Evolutionary conservation across 2,113 vertebrate genomes (phyloP), one percentile per base, ranked within the genome.

Genomic region (Corythoichthys intestinalis): DNA sequence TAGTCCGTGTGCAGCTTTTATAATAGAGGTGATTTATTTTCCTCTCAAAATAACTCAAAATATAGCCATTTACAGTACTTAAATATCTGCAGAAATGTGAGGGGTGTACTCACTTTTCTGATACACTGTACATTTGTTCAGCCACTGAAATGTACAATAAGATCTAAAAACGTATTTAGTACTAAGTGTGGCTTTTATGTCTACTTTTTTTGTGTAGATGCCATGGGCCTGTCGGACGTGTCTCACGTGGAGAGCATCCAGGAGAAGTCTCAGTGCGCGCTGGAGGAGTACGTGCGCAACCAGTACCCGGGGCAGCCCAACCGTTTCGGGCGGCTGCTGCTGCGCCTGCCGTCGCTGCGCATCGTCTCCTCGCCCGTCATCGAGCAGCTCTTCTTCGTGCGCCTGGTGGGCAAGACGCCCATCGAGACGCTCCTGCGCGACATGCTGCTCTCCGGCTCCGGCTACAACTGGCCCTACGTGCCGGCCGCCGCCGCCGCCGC

Each of bases 311-410:
- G 90, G 69, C 94, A 94, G 83, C 94, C 93, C 2, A 93, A 92
- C 63, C 93, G 94, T 37, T 95, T 95, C 0, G 94, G 94, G 1
- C 91, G 93, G 1, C 92, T 95, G n/a, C 89, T 95, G 49, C 91
- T 95, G 15, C 94, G 94, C 17, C 89, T 95, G 58, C 94, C 94
- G 0, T 94, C 94, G 0, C 89, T 95, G 49, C 94, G 94, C 71
- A 92, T 93, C 39, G 93, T 94, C 72, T 94, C 94, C 0, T 94
- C 94, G 0, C 93, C 94, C 0, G 94, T 94, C 81, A 94, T 95
- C 47, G 94, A 95, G 84, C 94, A 94, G 86, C 92, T 95, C 69
- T 95, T 95, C 80, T 95, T 95, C 20, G 93, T 94, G 58, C 93
- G 93, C 4, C 85, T 94, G 69, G 94, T 95, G 0, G 94, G 94